A percentile compares a stretch with the other conserved stretches of the same genome.
Evolutionary conservation across 1,140 invertebrate species (phyloP).

Genomic region (Ephestia elutella): DNA sequence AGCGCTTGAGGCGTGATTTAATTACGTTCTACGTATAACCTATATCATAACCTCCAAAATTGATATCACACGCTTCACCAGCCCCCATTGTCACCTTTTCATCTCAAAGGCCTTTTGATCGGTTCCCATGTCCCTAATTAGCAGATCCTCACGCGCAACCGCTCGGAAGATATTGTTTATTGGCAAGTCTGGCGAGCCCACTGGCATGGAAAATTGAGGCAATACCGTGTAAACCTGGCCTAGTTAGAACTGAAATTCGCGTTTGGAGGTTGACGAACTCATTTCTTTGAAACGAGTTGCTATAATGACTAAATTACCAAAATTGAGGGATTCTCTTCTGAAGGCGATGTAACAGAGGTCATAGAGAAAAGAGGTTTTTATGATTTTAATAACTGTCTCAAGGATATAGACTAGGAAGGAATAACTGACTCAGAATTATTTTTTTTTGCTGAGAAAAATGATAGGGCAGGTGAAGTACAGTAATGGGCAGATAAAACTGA

Average conservation of each 20-base stretch:
- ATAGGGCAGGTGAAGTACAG: too few relatives aligned
- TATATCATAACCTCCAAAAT: constrained; percentile 10
- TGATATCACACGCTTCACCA: constrained; percentile 27
- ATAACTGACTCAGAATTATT: too few relatives aligned
- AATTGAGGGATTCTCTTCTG: too few relatives aligned
- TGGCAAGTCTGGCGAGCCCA: constrained; percentile 50
- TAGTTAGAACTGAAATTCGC: background rate
- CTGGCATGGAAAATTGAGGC: constrained; percentile 68
- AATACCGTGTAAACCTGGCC: constrained; percentile 45
- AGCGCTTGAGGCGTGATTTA: too few relatives aligned
- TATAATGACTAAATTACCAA: too few relatives aligned
- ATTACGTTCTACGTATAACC: background rate
- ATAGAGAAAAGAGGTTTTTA: too few relatives aligned
- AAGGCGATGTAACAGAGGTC: too few relatives aligned
- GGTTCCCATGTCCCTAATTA: constrained; percentile 67
- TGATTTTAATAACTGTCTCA: too few relatives aligned
- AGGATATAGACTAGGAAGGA: too few relatives aligned
- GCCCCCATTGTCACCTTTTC: constrained; percentile 57
- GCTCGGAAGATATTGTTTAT: constrained; percentile 71
- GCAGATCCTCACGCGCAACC: constrained; percentile 47
- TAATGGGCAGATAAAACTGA: too few relatives aligned
- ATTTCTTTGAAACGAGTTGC: background rate
- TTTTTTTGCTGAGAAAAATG: too few relatives aligned
- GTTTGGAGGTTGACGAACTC: background rate
- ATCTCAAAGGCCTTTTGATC: constrained; percentile 64